A percentile compares a stretch with the other conserved stretches of the same genome.
Evolutionary conservation across 2,113 vertebrate species (phyloP).

Genomic region (Ptyas mucosa): DNA sequence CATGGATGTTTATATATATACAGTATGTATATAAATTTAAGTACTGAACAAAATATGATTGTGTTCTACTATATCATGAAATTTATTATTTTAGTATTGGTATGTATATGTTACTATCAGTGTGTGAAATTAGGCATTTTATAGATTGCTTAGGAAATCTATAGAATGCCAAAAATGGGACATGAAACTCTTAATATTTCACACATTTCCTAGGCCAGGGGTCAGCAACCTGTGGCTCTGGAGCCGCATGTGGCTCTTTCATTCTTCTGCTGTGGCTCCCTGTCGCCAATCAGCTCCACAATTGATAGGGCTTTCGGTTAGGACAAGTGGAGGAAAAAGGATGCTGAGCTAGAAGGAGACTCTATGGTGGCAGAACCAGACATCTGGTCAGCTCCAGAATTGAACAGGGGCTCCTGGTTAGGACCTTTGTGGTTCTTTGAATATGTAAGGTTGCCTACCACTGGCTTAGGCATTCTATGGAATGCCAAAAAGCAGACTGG

Average conservation of each 20-base stretch:
- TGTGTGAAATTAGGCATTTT: not conserved
- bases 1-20: not conserved
- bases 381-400: too few species aligned
- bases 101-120: not conserved
- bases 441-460: too few species aligned
- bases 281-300: too few species aligned
- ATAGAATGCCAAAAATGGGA: not conserved
- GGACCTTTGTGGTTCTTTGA: too few species aligned
- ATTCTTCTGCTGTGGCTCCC: too few species aligned
- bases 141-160: not conserved
- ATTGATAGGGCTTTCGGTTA: too few species aligned
- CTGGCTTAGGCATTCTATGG: not conserved
- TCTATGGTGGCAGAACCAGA: too few species aligned
- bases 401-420: too few species aligned
- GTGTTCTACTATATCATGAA: not conserved
- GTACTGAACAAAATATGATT: not conserved
- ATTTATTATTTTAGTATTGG: not conserved
- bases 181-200: not conserved
- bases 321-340: too few species aligned
- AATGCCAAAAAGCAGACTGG: not conserved
- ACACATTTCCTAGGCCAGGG: not conserved
- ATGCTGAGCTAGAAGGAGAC: too few species aligned
- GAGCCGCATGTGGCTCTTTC: too few species aligned
- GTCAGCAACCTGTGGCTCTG: too few species aligned
- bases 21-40: not conserved